These are phyloP conservation scores for Sipunculus nudus DNA, from an alignment of 2,888 invertebrate species.

Conservation along the genomic window DNA sequence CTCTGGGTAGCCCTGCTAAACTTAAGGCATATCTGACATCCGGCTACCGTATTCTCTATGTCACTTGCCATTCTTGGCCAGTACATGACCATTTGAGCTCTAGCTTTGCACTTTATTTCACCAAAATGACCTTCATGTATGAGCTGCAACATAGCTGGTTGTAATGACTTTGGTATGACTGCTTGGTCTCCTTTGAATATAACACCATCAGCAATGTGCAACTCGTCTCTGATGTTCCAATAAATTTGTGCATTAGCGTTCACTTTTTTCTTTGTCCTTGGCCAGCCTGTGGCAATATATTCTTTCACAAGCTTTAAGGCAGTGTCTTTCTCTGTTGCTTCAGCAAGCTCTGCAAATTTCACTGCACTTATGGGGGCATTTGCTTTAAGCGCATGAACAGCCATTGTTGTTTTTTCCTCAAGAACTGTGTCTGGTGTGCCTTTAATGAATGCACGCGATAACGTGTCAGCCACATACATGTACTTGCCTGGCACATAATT, in stretches of 20 bases:
- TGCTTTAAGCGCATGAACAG: no score
- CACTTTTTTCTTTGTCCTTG: neutral
- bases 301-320: neutral
- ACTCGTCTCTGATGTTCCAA: conserved; percentile 1
- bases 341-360: conserved; percentile 9
- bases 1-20: conserved; percentile 2
- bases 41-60: conserved; percentile 9
- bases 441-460: no score
- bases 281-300: neutral
- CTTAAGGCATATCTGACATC: conserved; percentile 10
- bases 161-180: neutral
- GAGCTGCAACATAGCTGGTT: neutral
- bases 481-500: no score
- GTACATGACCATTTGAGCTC: conserved; percentile 16
- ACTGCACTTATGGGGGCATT: conserved; percentile 8
- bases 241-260: no score
- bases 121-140: conserved; percentile 24
- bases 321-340: conserved; percentile 8
- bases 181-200: conserved; percentile 1
- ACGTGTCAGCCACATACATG: no score
- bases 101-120: conserved; percentile 15
- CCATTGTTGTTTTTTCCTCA: no score
- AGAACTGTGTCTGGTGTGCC: no score
- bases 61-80: conserved; percentile 25
- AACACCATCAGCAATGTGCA: conserved; percentile 10